Conservation (phyloP, 2,888 invertebrate species). For the Tenthredo livida region DNA sequence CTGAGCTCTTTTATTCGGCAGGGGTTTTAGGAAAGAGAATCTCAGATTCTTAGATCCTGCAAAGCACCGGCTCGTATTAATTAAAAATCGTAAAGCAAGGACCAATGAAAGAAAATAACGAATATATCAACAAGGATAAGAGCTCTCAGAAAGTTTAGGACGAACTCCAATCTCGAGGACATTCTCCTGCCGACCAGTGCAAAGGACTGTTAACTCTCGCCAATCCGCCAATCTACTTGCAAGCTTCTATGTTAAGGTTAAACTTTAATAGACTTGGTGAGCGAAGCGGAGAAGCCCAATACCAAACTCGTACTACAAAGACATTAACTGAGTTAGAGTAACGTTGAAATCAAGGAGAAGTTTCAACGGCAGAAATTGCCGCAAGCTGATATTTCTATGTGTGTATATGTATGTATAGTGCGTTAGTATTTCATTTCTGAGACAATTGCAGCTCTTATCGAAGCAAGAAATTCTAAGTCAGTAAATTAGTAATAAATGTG, state of each 20-base stretch:
- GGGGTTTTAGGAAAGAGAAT: background rate
- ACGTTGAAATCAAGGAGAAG: background rate
- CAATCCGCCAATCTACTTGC: background rate
- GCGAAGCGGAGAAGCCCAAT: conserved; percentile 9
- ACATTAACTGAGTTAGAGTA: background rate
- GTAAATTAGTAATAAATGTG: background rate
- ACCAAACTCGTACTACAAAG: background rate
- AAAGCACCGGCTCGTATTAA: background rate
- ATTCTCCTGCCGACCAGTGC: background rate
- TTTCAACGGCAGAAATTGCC: conserved; percentile 7
- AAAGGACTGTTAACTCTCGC: background rate
- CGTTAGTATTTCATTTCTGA: background rate
- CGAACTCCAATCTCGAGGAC: background rate
- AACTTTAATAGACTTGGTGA: conserved; percentile 18
- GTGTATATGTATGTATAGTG: background rate
- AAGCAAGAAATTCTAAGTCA: background rate
- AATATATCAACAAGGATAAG: background rate
- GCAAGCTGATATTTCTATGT: conserved; percentile 8
- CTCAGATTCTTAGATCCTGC: background rate
- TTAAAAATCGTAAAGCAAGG: background rate
- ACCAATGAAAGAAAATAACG: background rate
- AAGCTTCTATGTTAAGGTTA: background rate
- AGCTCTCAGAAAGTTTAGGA: background rate
- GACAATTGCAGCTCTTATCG: background rate
- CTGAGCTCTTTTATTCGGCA: background rate